phyloP scores from a whole-genome alignment of 2,888 invertebrate genomes.

The Zygaena filipendulae region DNA sequence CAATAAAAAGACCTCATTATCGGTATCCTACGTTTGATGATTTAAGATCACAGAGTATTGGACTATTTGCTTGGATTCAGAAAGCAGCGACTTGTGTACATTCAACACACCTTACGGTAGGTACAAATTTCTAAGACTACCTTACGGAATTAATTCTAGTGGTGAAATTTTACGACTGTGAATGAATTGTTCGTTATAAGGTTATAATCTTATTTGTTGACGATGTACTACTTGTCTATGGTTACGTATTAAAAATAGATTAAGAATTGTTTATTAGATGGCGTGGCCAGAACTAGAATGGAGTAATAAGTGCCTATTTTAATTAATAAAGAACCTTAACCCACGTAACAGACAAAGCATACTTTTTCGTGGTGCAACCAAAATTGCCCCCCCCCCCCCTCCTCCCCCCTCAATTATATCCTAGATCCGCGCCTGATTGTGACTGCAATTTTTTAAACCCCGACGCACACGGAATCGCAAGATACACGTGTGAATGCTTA shows the following conservation, averaged over 20 bases:
- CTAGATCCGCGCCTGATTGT: too few species aligned
- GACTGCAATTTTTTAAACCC: too few species aligned
- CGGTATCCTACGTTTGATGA: conserved; percentile 9
- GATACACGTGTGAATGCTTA: too few species aligned
- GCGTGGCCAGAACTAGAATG: too few species aligned
- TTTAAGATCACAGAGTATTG: conserved; percentile 12
- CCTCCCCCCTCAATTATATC: too few species aligned
- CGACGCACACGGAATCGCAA: too few species aligned
- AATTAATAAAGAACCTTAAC: too few species aligned
- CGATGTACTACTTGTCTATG: conserved; percentile 9
- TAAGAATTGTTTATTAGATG: too few species aligned
- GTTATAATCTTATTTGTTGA: conserved; percentile 3
- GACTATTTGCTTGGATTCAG: conserved; percentile 7
- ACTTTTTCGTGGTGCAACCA: too few species aligned
- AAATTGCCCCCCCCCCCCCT: too few species aligned
- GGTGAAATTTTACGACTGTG: conserved; percentile 13
- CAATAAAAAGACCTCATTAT: conserved; percentile 8
- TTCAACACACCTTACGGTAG: conserved; percentile 11
- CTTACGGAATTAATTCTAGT: conserved; percentile 15
- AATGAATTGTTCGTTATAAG: neutral
- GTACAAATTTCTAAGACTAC: conserved; percentile 13
- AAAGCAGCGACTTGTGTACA: conserved; percentile 11
- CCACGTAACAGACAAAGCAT: too few species aligned
- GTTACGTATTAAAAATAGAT: conserved; percentile 2
- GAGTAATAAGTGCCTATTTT: too few species aligned